Conservation (phyloP, 2,113 vertebrate genomes). For the Formicarius rufipectus region DNA sequence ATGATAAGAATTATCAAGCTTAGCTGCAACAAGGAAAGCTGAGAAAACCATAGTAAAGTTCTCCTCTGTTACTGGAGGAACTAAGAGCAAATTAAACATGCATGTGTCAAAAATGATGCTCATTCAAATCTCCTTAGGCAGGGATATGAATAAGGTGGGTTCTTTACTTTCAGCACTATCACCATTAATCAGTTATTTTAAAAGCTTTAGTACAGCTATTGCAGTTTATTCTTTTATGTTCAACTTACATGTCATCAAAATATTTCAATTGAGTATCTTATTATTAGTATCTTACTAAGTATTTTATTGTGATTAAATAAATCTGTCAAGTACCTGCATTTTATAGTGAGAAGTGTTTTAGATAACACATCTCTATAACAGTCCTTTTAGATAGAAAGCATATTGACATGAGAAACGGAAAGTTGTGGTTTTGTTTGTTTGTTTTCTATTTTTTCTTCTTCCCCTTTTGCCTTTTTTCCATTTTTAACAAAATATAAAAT, state of each 20-base stretch:
- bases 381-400: neutral
- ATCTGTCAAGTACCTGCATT: neutral
- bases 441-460: neutral
- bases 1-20: neutral
- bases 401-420: neutral
- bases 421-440: too few relatives aligned
- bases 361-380: neutral
- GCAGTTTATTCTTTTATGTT: neutral
- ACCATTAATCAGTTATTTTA: neutral
- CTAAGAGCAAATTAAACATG: neutral
- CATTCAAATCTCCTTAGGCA: neutral
- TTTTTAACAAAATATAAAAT: neutral
- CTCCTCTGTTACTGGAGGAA: neutral
- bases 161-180: neutral
- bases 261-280: neutral
- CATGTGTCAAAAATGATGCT: neutral
- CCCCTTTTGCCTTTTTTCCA: neutral
- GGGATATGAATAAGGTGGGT: neutral
- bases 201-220: neutral
- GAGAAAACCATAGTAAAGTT: neutral
- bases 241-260: neutral
- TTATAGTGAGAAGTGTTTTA: neutral
- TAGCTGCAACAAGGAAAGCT: neutral
- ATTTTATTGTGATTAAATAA: neutral
- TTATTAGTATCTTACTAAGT: neutral